phyloP scores from a whole-genome alignment of 2,888 invertebrate species.

The Strigamia maritima region DNA sequence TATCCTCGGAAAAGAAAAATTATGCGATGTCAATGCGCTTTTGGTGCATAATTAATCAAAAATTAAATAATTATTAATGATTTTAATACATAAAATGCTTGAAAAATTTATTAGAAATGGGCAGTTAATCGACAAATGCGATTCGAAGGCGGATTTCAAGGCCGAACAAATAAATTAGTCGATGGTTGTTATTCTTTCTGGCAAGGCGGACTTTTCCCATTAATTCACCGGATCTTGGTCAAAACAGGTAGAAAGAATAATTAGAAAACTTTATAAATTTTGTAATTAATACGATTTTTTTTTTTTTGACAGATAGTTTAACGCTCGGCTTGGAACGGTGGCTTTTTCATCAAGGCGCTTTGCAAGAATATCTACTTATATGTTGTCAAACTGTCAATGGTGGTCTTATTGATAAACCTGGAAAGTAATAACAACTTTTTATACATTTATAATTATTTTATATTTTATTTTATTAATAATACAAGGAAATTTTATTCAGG shows the following conservation, averaged over 20 bases:
- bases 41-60: conserved; percentile 50
- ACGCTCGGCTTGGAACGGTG: conserved; percentile 54
- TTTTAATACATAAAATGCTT: not conserved
- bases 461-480: not conserved
- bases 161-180: conserved; percentile 95
- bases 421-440: conserved; percentile 64
- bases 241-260: conserved; percentile 53
- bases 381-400: conserved; percentile 86
- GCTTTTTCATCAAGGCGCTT: conserved; percentile 79
- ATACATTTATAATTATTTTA: not conserved
- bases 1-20: conserved; percentile 69
- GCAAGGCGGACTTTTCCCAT: conserved; percentile 90
- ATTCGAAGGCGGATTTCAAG: conserved; percentile 92
- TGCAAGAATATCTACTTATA: conserved; percentile 91
- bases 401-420: conserved; percentile 93
- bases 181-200: conserved; percentile 99
- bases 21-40: conserved; percentile 72
- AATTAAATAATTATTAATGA: not conserved
- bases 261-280: conserved; percentile 35
- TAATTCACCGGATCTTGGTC: conserved; percentile 71
- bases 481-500: conserved; percentile 55
- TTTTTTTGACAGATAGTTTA: conserved; percentile 46
- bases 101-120: conserved; percentile 63
- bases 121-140: conserved; percentile 85
- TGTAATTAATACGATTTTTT: conserved; percentile 6